Evolutionary conservation across 2,113 vertebrate genomes (phyloP), one percentile per base, ranked within the genome.

Genomic region (Clupea harengus): DNA sequence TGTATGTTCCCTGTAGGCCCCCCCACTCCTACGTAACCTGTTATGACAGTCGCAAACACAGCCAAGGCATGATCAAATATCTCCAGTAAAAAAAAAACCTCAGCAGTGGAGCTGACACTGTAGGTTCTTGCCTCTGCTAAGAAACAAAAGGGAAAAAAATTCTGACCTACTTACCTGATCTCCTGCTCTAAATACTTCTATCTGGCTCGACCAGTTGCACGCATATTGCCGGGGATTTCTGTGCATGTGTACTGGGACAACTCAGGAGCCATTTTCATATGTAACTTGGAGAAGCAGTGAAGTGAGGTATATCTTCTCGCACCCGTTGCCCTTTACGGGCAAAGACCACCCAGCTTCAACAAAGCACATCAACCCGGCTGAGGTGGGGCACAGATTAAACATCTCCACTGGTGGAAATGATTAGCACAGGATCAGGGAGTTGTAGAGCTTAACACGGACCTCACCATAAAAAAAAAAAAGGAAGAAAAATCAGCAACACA

Each of bases 111-210:
- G 5, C 54, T 22, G 54, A 60, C 52, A 54, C 17, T 54, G 52
- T 15, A 60, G 20, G 54, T 39, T 78, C 72, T 13, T 78, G 28
- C 72, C 72, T 78, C 15, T 15, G 15, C 72, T 39, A 44, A 78
- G 32, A 78, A 44, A 78, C 2, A 13, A 78, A 28, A 75, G 20
- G 3, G 11, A 17, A 18, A 4, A 4, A 44, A 44, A 44, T 6
- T 39, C 72, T 78, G 72, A 78, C 72, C 72, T 78, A 78, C 72
- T 78, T 78, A 78, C 72, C 28, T 39, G 72, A 78, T 17, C 28
- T 78, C 10, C 25, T 18, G 13, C 25, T 17, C 9, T 0, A 5
- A 32, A 78, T 78, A 78, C 17, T 39, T 78, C n/a, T 32, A 39
- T 39, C 72, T 78, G 25, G 25, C 28, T 39, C 28, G 17, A 78